phyloP scores from a whole-genome alignment of 2,888 invertebrate genomes.

The Cremastinae sp. region DNA sequence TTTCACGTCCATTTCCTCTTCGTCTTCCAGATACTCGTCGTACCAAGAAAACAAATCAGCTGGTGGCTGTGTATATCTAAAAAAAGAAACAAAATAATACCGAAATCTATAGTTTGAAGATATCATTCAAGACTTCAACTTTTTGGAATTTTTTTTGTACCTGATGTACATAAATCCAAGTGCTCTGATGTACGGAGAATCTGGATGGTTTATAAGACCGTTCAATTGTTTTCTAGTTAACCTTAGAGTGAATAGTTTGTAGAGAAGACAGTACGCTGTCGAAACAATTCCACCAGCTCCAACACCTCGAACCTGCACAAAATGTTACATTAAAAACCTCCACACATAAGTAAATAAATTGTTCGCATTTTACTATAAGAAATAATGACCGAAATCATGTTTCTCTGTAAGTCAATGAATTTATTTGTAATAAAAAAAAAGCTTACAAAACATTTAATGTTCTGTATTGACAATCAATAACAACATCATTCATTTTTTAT shows the following conservation, averaged over 20 bases:
- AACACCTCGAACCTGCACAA: slow-evolving; percentile 93
- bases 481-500: slow-evolving; percentile 19
- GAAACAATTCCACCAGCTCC: slow-evolving; percentile 99
- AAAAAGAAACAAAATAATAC: slow-evolving; percentile 74
- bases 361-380: slow-evolving; percentile 67
- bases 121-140: neutral
- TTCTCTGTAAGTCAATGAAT: slow-evolving; percentile 71
- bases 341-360: slow-evolving; percentile 65
- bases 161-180: slow-evolving; percentile 92
- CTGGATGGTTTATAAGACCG: slow-evolving; percentile 95
- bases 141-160: slow-evolving; percentile 76
- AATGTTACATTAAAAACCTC: slow-evolving; percentile 73
- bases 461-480: too few species aligned
- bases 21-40: slow-evolving; percentile 96
- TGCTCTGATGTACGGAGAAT: slow-evolving; percentile 98
- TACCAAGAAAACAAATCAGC: slow-evolving; percentile 98
- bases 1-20: slow-evolving; percentile 98
- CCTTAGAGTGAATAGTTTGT: slow-evolving; percentile 97
- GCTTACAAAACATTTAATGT: too few species aligned
- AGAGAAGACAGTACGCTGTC: slow-evolving; percentile 99
- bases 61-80: slow-evolving; percentile 98
- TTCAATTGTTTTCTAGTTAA: slow-evolving; percentile 99
- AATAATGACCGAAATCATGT: slow-evolving; percentile 69
- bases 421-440: too few species aligned
- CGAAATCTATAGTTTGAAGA: slow-evolving; percentile 13